phyloP scores from a whole-genome alignment of 2,113 vertebrate genomes.

The Ctenodactylus gundi region DNA sequence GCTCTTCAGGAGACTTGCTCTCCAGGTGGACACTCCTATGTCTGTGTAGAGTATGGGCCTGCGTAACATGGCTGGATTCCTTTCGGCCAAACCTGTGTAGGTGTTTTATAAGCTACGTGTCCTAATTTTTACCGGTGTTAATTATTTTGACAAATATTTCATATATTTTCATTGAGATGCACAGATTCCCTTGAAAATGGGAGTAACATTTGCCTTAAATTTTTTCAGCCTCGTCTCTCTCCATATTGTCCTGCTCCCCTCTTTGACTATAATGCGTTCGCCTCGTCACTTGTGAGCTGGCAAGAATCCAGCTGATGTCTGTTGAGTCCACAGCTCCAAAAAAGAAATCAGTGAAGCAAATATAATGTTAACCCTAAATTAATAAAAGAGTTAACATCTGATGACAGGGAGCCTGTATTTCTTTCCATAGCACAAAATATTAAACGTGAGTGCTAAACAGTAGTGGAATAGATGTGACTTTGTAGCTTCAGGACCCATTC shows the following conservation, averaged over 20 bases:
- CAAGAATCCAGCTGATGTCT: conserved; percentile 48
- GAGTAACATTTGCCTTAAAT: conserved; percentile 76
- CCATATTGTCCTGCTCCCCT: background rate
- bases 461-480: background rate
- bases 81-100: conserved; percentile 78
- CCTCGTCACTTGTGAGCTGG: conserved; percentile 63
- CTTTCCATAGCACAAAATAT: conserved; percentile 46
- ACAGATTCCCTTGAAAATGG: conserved; percentile 56
- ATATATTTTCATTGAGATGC: conserved; percentile 79
- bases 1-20: background rate
- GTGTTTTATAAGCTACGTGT: conserved; percentile 74
- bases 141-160: conserved; percentile 80
- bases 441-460: background rate
- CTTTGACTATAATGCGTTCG: conserved; percentile 35
- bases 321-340: conserved; percentile 49
- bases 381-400: conserved; percentile 85
- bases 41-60: conserved; percentile 30
- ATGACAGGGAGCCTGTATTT: conserved; percentile 63
- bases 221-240: background rate
- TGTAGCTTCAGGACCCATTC: background rate
- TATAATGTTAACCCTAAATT: conserved; percentile 79
- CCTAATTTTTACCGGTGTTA: conserved; percentile 76
- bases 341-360: conserved; percentile 70
- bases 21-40: background rate
- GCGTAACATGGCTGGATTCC: conserved; percentile 28